A percentile compares a stretch with the other conserved stretches of the same genome.
phyloP scores from a whole-genome alignment of 2,797 vertebrate genomes.

The Semaprochilodus insignis region DNA sequence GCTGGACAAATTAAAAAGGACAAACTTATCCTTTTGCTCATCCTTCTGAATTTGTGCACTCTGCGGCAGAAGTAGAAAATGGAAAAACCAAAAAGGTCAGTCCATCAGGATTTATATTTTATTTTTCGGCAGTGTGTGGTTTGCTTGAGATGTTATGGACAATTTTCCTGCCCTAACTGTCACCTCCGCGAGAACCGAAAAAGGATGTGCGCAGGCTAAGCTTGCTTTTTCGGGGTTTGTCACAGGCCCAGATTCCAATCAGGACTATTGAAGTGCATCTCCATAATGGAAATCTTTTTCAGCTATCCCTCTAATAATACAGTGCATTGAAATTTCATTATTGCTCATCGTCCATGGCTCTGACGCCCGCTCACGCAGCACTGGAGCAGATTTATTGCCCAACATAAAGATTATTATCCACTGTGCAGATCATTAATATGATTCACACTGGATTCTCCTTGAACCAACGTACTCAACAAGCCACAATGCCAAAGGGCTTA shows the following conservation, averaged over 20 bases:
- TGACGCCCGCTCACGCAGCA: slow-evolving; percentile 17
- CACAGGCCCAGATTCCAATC: background rate
- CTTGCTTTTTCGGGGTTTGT: slow-evolving; percentile 18
- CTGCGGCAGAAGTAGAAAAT: background rate
- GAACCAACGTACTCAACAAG: slow-evolving; percentile 28
- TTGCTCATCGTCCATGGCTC: background rate
- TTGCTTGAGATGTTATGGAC: slow-evolving; percentile 18
- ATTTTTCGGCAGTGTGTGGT: slow-evolving; percentile 1
- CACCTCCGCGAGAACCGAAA: background rate
- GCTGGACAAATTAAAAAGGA: background rate
- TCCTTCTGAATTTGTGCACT: slow-evolving; percentile 10
- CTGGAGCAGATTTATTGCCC: slow-evolving; percentile 26
- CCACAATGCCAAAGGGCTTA: slow-evolving; percentile 34
- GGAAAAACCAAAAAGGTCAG: slow-evolving; percentile 11
- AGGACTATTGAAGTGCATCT: background rate
- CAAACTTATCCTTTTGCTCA: background rate
- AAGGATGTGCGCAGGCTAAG: background rate
- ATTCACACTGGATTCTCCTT: slow-evolving; percentile 36
- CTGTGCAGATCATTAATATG: slow-evolving; percentile 43
- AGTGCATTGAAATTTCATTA: slow-evolving; percentile 21
- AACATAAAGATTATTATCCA: slow-evolving; percentile 41
- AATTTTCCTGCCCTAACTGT: background rate
- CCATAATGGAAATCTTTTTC: background rate
- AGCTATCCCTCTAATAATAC: background rate
- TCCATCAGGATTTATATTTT: slow-evolving; percentile 5